Conservation (phyloP, 2,797 vertebrate species). For the Mormyrops boulengeri region DNA sequence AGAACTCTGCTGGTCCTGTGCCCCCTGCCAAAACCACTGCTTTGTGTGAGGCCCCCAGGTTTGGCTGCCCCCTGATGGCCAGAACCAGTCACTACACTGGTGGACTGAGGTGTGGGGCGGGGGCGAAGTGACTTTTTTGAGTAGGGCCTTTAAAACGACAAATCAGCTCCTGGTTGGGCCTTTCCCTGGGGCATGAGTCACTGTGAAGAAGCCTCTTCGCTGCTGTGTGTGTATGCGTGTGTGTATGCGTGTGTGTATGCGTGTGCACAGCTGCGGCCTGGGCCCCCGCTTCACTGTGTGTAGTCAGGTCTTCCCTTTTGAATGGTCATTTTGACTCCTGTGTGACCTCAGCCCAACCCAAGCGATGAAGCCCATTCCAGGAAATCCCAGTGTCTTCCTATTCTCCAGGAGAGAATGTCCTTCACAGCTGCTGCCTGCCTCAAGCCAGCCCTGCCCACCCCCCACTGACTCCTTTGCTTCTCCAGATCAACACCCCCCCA, state of each 20-base stretch:
- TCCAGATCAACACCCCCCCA: not conserved
- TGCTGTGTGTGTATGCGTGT: not conserved
- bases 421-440: not conserved
- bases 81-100: not conserved
- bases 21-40: not conserved
- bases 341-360: conserved; percentile 5
- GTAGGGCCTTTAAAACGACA: not conserved
- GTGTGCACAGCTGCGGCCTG: not conserved
- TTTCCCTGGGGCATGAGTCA: not conserved
- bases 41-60: not conserved
- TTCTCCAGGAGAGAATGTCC: not conserved
- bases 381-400: not conserved
- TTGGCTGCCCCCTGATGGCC: not conserved
- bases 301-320: not conserved
- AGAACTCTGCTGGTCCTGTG: not conserved
- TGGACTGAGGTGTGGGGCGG: not conserved
- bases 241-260: not conserved
- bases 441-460: not conserved
- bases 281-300: not conserved
- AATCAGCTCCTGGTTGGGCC: not conserved
- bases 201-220: not conserved
- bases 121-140: not conserved
- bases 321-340: not conserved
- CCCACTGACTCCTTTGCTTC: not conserved
- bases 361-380: not conserved